A percentile compares a stretch with the other conserved stretches of the same genome.
Conservation (phyloP, 2,113 vertebrate genomes). For the Coracopsis vasa region DNA sequence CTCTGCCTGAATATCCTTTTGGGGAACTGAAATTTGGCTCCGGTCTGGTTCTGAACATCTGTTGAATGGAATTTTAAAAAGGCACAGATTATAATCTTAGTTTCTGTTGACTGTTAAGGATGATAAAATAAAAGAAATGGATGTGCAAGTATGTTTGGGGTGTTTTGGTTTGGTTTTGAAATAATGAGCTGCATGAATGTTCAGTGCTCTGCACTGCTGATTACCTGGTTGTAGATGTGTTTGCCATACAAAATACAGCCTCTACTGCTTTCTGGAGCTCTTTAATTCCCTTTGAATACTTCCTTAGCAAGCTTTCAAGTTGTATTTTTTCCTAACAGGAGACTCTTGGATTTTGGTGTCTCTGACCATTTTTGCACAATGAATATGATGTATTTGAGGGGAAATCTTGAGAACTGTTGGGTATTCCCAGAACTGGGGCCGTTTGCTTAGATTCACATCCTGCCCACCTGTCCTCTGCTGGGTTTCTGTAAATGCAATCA, state of each 20-base stretch:
- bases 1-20: slow-evolving; percentile 33
- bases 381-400: background rate
- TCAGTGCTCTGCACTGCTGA: background rate
- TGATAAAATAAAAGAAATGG: background rate
- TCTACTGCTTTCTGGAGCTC: background rate
- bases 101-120: slow-evolving; percentile 23
- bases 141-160: background rate
- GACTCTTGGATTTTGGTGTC: background rate
- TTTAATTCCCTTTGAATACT: background rate
- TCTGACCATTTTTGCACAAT: background rate
- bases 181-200: background rate
- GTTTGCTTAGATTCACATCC: background rate
- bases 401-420: background rate
- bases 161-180: background rate
- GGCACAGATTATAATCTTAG: slow-evolving; percentile 48
- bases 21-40: slow-evolving; percentile 62
- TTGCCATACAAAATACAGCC: background rate
- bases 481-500: background rate
- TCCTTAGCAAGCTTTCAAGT: background rate
- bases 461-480: slow-evolving; percentile 24
- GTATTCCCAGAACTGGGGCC: background rate
- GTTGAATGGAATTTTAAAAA: slow-evolving; percentile 60
- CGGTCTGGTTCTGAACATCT: slow-evolving; percentile 36
- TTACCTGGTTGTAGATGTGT: background rate
- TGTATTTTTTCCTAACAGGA: background rate